Conservation (phyloP, 2,888 invertebrate species). For the Pollenia amentaria region DNA sequence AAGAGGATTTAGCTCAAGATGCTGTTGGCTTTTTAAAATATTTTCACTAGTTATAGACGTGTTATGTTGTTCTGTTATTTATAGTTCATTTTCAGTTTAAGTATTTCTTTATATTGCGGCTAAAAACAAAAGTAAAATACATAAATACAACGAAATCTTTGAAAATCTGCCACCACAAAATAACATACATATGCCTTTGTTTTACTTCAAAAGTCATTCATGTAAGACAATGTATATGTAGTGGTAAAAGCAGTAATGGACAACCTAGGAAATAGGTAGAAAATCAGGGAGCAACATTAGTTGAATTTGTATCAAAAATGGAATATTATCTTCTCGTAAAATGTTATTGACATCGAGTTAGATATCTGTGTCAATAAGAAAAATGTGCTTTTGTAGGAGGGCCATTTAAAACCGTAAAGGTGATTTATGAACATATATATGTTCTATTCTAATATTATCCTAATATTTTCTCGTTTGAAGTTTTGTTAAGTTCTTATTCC, state of each 20-base stretch:
- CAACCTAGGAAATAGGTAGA: neutral
- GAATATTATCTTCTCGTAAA: too few relatives aligned
- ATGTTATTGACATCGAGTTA: too few relatives aligned
- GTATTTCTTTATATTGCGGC: slow-evolving; percentile 40
- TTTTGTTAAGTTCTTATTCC: too few relatives aligned
- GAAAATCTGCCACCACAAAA: neutral
- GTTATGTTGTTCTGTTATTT: slow-evolving; percentile 27
- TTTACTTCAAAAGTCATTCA: slow-evolving; percentile 27
- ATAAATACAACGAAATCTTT: slow-evolving; percentile 21
- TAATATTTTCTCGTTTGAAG: too few relatives aligned
- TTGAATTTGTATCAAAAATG: too few relatives aligned
- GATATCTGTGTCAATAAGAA: too few relatives aligned
- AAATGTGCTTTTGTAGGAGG: too few relatives aligned
- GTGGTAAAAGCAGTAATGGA: neutral
- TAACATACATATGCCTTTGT: neutral
- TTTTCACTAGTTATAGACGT: neutral
- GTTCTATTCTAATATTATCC: too few relatives aligned
- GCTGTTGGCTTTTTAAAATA: slow-evolving; percentile 1
- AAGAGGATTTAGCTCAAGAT: neutral
- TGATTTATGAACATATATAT: too few relatives aligned
- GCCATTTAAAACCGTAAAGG: too few relatives aligned
- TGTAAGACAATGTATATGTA: neutral
- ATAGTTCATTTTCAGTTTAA: slow-evolving; percentile 40
- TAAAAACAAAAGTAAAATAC: neutral
- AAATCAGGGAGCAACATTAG: too few relatives aligned